Percentiles rank a stretch among this genome's conserved stretches.
Conservation (phyloP, 2,113 vertebrate genomes). For the Rhineura floridana region DNA sequence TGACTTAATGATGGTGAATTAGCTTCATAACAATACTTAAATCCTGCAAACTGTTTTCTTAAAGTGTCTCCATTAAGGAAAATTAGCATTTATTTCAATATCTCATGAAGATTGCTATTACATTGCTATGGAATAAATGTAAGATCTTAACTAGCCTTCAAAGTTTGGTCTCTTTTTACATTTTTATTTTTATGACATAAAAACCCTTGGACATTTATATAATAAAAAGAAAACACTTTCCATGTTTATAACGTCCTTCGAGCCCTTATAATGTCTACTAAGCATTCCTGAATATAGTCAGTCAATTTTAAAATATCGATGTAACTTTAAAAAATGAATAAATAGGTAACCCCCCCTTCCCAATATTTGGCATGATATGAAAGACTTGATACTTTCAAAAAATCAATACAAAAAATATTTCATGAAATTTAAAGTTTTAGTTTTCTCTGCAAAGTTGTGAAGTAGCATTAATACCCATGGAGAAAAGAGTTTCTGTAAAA, state of each 20-base stretch:
- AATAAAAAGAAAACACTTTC: too few species aligned
- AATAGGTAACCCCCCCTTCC: neutral
- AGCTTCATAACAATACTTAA: neutral
- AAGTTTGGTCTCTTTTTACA: neutral
- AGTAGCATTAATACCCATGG: neutral
- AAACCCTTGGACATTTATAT: neutral
- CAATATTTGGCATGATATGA: neutral
- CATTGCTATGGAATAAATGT: neutral
- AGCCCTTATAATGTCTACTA: too few species aligned
- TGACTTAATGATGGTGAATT: neutral
- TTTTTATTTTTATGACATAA: neutral
- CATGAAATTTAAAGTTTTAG: neutral
- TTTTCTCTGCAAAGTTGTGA: neutral
- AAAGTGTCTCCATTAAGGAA: neutral
- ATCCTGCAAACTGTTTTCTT: neutral
- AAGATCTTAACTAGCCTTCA: neutral
- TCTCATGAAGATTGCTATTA: neutral
- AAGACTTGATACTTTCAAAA: neutral
- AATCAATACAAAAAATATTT: neutral
- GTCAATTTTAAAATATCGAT: neutral
- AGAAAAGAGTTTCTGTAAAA: conserved; percentile 25
- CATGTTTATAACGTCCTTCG: too few species aligned
- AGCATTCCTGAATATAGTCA: neutral
- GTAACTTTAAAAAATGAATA: neutral
- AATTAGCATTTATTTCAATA: neutral